phyloP scores from a whole-genome alignment of 2,797 vertebrate genomes.

The Peromyscus aztecus region DNA sequence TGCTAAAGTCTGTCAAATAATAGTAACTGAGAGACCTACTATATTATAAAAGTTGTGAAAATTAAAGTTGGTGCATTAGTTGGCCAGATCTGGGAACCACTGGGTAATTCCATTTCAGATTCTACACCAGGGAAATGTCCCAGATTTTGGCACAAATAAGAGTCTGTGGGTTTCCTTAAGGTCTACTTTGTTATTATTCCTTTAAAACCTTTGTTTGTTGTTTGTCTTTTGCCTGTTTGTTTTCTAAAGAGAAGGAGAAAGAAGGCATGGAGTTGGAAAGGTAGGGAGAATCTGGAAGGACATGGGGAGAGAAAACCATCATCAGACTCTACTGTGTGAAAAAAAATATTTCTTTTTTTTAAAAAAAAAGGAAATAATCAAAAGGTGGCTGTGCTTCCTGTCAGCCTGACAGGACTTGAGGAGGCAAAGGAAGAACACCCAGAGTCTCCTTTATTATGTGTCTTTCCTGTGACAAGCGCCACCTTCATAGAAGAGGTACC shows the following conservation, averaged over 20 bases:
- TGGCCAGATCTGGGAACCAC: neutral
- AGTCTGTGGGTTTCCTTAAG: neutral
- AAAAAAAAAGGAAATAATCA: neutral
- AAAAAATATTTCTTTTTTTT: neutral
- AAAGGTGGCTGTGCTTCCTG: neutral
- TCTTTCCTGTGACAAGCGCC: neutral
- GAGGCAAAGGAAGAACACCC: neutral
- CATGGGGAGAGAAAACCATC: neutral
- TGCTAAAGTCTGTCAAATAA: slow-evolving; percentile 15
- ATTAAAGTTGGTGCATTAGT: neutral
- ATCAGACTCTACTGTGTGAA: neutral
- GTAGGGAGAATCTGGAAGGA: neutral
- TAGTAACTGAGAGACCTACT: neutral
- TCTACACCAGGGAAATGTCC: neutral
- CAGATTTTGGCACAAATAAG: neutral
- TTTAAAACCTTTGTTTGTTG: neutral
- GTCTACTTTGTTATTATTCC: neutral
- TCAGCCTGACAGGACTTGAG: neutral
- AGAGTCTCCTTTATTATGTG: neutral
- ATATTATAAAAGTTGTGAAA: neutral
- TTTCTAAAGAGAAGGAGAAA: neutral
- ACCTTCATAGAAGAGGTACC: neutral
- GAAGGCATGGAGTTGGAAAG: neutral
- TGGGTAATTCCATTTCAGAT: slow-evolving; percentile 21
- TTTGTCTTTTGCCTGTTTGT: neutral